Evolutionary conservation across 2,797 vertebrate species (phyloP).

Genomic region (Falco peregrinus): DNA sequence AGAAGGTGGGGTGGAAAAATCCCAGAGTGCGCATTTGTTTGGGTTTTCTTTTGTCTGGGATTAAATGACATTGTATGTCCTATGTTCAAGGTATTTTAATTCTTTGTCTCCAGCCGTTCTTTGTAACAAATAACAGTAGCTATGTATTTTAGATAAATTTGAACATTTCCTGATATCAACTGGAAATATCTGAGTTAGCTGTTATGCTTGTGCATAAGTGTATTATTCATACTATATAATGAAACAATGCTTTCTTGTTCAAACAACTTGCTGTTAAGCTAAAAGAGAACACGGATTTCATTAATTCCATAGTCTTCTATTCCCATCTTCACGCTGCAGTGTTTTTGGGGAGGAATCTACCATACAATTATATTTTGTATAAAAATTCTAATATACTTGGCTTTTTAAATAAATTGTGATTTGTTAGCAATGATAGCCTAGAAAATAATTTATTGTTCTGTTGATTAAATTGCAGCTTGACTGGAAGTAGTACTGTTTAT

Average conservation of each 20-base stretch:
- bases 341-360: not conserved
- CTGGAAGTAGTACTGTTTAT: not conserved
- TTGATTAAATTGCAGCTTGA: not conserved
- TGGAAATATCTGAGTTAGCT: not conserved
- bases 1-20: constrained; percentile 3
- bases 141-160: constrained; percentile 49
- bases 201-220: not conserved
- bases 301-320: not conserved
- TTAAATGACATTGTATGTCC: constrained; percentile 25
- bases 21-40: not conserved
- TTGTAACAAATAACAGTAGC: not conserved
- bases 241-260: not conserved
- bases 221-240: not conserved
- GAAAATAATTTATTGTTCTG: not conserved
- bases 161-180: not conserved
- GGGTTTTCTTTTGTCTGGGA: not conserved
- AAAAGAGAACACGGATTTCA: not conserved
- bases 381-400: not conserved
- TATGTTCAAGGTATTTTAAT: not conserved
- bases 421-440: not conserved
- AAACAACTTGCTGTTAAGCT: not conserved
- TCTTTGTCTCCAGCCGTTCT: not conserved
- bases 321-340: not conserved
- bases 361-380: not conserved
- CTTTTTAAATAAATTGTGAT: not conserved